Evolutionary conservation across 2,113 vertebrate species (phyloP), one percentile per base, ranked within the genome.

Genomic region (Felis catus): DNA sequence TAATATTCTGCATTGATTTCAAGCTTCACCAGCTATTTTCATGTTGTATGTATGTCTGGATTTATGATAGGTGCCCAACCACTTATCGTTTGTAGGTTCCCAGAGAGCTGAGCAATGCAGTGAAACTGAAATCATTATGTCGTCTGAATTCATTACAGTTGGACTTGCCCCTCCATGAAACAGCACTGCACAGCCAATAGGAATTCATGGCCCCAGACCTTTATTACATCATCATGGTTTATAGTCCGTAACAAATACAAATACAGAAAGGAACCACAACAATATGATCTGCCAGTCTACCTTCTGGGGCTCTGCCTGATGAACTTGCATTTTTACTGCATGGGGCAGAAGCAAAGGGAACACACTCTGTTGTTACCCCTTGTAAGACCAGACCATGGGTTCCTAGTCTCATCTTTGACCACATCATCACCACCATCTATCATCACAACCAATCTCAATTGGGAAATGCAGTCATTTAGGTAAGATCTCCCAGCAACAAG

Each of bases 221-320:
- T 98, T 97, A 65, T 86, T 97, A 96, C 95, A 97, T 98, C 98
- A 94, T 98, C 97, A 94, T 96, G 93, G 96, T 98, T 98, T 99
- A 98, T 97, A 98, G 98, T 96, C 98, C 97, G 97, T 97, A 98
- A 95, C 97, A 98, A 98, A 99, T 96, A 99, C 98, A 98, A 98
- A 97, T 96, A 98, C 96, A 98, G 98, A 95, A 91, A 98, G 80
- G 94, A 98, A 94, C 51, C 97, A 73, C 97, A 98, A 97, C 83
- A 89, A 89, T 78, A 58, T 61, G 97, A 98, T 95, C 96, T 98
- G 41, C 96, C 76, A 87, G 81, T 78, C 51, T n/a, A 65, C 83
- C 33, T 95, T 68, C 95, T 0, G 23, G 82, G 91, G 29, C 92
- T 97, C 84, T 61, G 80, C 41, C 51, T 93, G 80, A 91, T 58